Percentiles rank a stretch among this genome's conserved stretches.
Evolutionary conservation across 1,140 invertebrate species (phyloP).

Genomic region (Sminthurides bifidus): DNA sequence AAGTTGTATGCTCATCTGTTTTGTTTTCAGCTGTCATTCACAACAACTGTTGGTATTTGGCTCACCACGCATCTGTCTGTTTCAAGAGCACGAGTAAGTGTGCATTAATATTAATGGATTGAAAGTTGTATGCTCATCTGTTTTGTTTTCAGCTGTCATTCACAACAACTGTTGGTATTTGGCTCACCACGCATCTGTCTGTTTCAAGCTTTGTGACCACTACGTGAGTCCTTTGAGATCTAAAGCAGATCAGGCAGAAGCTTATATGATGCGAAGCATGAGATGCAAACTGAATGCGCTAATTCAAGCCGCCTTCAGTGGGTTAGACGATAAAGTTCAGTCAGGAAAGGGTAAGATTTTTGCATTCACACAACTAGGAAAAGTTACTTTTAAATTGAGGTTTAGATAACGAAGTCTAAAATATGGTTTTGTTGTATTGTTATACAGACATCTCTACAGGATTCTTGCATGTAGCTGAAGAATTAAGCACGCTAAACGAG

Average conservation of each 20-base stretch:
- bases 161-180: slow-evolving; percentile 89
- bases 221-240: slow-evolving; percentile 39
- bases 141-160: slow-evolving; percentile 54
- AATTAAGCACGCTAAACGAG: slow-evolving; percentile 17
- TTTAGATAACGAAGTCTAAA: no score
- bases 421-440: slow-evolving; percentile 20
- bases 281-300: slow-evolving; percentile 52
- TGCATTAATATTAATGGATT: no score
- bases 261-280: slow-evolving; percentile 50
- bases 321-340: slow-evolving; percentile 58
- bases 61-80: slow-evolving; percentile 59
- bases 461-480: slow-evolving; percentile 19
- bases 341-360: slow-evolving; percentile 47
- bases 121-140: slow-evolving; percentile 23
- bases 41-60: slow-evolving; percentile 83
- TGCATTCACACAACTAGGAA: no score
- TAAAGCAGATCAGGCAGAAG: slow-evolving; percentile 43
- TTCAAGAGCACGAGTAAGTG: no score
- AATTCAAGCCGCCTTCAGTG: slow-evolving; percentile 59
- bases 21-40: slow-evolving; percentile 61
- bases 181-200: slow-evolving; percentile 57
- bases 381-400: no score
- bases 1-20: slow-evolving; percentile 23
- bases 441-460: slow-evolving; percentile 1
- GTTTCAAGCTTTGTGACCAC: slow-evolving; percentile 43